Conservation (phyloP, 2,888 invertebrate species). For the Rhaphigaster nebulosa region DNA sequence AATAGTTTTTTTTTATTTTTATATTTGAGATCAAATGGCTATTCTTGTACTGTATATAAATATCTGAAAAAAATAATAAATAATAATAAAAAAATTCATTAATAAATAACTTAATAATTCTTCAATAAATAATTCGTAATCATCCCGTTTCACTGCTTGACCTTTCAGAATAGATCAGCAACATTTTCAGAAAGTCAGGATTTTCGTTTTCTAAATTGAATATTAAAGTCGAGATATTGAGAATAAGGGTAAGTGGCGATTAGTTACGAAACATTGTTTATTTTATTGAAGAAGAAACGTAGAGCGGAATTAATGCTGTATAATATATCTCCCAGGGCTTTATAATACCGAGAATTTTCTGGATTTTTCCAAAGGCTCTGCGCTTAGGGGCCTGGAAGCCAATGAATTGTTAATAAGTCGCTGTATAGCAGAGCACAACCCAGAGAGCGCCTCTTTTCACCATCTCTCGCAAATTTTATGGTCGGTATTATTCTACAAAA, state of each 20-base stretch:
- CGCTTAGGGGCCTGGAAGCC: neutral
- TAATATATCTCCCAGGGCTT: neutral
- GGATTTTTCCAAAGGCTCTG: neutral
- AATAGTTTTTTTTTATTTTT: no score
- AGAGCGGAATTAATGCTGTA: neutral
- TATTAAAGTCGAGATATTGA: neutral
- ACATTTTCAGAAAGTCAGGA: no score
- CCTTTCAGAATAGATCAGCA: no score
- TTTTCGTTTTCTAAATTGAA: no score
- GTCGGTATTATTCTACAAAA: neutral
- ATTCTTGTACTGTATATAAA: no score
- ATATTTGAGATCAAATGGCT: no score
- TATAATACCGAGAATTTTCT: neutral
- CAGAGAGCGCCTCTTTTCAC: neutral
- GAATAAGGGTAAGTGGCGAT: neutral
- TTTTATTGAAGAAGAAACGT: neutral
- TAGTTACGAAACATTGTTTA: neutral
- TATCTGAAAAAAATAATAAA: no score
- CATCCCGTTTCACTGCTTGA: no score
- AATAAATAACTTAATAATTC: no score
- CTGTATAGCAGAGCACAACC: neutral
- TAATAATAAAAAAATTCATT: no score
- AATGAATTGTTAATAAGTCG: conserved; percentile 3
- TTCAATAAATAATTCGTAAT: no score
- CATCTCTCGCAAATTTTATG: neutral